Base-by-base conservation (phyloP, 37 sponge, comb jelly and placozoan species). In the Cladorhizidae sp. region DNA sequence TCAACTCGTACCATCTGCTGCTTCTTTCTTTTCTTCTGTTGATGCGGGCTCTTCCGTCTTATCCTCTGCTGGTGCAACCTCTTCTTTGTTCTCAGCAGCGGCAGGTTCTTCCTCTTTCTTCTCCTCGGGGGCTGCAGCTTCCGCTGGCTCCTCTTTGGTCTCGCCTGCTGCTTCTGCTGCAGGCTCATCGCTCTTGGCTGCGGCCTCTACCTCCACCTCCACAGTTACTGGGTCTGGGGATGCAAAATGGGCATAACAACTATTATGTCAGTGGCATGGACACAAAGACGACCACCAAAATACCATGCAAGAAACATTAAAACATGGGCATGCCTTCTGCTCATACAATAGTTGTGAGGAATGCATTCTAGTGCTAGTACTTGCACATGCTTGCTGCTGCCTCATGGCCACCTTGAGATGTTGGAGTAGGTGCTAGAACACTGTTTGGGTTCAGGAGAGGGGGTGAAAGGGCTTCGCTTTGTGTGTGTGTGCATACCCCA, bases 271-370 rank as follows among this genome's bases (percentile, higher is more conserved):
- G 61, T 57, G 38, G 57, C 76, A 76, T 39, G 57, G 61, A 76
- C 62, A 76, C 62, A 76, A 36, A 76, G 61, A 76, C 62, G 57
- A 58, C 55, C 62, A 76, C 76, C 55, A 36, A 76, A 58, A 76
- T 62, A 76, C 76, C n/a, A n/a, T n/a, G n/a, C n/a, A n/a, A n/a
- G n/a, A n/a, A n/a, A n/a, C n/a, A n/a, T n/a, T n/a, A n/a, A 76
- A 7, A 57, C 61, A 76, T 29, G 57, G 61, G 57, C 62, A 76
- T 14, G 12, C 12, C 12, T 64, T 64, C 14, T 64, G 11, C 14
- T 22, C 18, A 22, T 64, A 18, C 14, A 20, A 54, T 54, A 54
- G 14, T 20, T 64, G 11, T 26, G 23, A 11, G 11, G n/a, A n/a
- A n/a, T n/a, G n/a, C n/a, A n/a, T n/a, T n/a, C n/a, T n/a, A n/a